phyloP scores from a whole-genome alignment of 2,888 invertebrate species.

The Cantharis rustica region DNA sequence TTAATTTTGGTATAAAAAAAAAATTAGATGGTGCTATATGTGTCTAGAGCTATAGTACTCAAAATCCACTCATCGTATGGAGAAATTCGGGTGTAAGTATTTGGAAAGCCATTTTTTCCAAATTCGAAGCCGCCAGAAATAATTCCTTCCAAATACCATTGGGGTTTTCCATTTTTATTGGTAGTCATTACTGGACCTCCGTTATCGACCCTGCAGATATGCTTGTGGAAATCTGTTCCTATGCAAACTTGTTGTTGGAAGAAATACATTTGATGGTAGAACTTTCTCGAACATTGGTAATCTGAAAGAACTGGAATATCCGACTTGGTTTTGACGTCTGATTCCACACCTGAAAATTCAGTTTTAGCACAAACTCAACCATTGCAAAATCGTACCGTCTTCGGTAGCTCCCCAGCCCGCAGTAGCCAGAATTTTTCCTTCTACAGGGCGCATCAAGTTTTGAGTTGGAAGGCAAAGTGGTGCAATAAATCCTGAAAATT shows the following conservation, averaged over 20 bases:
- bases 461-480: slow-evolving; percentile 62
- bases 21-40: not conserved
- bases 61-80: slow-evolving; percentile 80
- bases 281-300: not conserved
- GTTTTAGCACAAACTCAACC: not conserved
- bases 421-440: not conserved
- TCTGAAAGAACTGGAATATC: not conserved
- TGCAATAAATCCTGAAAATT: slow-evolving; percentile 54
- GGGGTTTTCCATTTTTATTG: not conserved
- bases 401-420: slow-evolving; percentile 19
- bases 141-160: slow-evolving; percentile 60
- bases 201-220: slow-evolving; percentile 62
- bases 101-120: slow-evolving; percentile 80
- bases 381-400: not conserved
- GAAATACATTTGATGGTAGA: not conserved
- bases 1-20: not conserved
- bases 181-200: slow-evolving; percentile 72
- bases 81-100: slow-evolving; percentile 82
- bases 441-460: slow-evolving; percentile 15
- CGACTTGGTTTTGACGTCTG: not conserved
- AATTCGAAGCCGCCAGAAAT: slow-evolving; percentile 92
- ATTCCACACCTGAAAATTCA: not conserved
- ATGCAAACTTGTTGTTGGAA: not conserved
- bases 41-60: slow-evolving; percentile 57
- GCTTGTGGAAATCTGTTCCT: not conserved